phyloP scores from a whole-genome alignment of 2,888 invertebrate genomes.

The Nematopogon swammerdamellus region DNA sequence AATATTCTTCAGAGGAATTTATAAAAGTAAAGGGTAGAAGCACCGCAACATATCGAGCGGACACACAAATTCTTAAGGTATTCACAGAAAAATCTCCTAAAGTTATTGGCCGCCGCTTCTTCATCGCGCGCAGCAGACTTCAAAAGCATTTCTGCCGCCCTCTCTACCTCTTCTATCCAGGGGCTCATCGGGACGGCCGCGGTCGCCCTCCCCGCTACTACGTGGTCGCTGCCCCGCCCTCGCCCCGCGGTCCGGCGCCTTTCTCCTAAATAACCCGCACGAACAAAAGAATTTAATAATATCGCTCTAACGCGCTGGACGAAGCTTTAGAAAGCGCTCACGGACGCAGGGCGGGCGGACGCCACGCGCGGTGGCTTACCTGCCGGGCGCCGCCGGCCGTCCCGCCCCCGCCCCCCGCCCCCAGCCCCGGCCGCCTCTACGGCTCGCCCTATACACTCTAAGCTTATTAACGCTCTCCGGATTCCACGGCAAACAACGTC shows the following conservation, averaged over 20 bases:
- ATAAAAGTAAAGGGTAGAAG: no score
- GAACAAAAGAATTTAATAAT: conserved; percentile 54
- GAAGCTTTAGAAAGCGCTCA: conserved; percentile 25
- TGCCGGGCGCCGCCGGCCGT: conserved; percentile 37
- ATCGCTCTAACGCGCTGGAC: conserved; percentile 13
- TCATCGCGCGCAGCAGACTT: not conserved
- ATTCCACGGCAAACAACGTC: not conserved
- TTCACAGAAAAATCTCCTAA: no score
- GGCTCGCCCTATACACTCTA: not conserved
- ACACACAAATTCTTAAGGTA: no score
- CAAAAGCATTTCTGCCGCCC: not conserved
- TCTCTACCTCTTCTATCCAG: conserved; percentile 19
- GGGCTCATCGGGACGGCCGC: conserved; percentile 20
- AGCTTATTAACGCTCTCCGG: not conserved
- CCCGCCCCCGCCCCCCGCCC: conserved; percentile 16
- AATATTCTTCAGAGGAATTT: no score
- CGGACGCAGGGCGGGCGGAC: conserved; percentile 14
- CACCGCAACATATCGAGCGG: no score
- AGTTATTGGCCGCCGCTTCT: no score
- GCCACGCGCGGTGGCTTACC: conserved; percentile 35
- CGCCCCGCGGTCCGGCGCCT: not conserved
- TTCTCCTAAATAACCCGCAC: conserved; percentile 32
- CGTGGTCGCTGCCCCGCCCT: not conserved
- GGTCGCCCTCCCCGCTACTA: no score
- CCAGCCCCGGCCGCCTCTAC: not conserved